A percentile compares a stretch with the other conserved stretches of the same genome.
Conservation (phyloP, 2,113 vertebrate species). For the Apaloderma vittatum region DNA sequence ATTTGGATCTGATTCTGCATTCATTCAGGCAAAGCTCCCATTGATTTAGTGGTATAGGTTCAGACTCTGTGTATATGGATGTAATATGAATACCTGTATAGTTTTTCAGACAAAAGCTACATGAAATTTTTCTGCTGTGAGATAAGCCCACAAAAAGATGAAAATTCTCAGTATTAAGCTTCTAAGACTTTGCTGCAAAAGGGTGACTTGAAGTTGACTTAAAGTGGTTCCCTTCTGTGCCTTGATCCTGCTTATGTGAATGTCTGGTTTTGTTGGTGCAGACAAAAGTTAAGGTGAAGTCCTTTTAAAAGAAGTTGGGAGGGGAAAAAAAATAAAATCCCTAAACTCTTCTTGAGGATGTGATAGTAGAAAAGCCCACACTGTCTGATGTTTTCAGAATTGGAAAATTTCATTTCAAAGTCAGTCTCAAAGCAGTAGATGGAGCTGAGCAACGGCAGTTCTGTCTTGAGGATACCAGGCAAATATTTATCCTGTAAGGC, state of each 20-base stretch:
- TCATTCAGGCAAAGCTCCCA: not conserved
- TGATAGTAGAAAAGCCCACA: not conserved
- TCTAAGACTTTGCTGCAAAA: not conserved
- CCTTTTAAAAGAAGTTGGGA: constrained; percentile 4
- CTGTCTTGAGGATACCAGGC: not conserved
- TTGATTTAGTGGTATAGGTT: not conserved
- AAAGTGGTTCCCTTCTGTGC: not conserved
- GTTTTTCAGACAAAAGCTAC: not conserved
- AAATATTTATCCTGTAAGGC: not conserved
- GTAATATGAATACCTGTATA: not conserved
- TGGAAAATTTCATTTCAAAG: not conserved
- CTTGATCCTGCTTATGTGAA: constrained; percentile 23
- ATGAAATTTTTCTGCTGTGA: not conserved
- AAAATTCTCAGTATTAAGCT: not conserved
- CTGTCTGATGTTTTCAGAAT: not conserved
- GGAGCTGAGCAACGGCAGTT: not conserved
- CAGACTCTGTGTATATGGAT: not conserved
- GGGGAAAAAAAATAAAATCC: not conserved
- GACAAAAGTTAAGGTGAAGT: not conserved
- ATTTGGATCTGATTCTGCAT: not conserved
- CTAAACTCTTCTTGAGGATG: not conserved
- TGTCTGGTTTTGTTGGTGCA: not conserved
- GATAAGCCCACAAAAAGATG: not conserved
- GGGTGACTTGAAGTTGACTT: not conserved
- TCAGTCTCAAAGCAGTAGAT: not conserved